These are phyloP conservation scores for Bufotes viridis DNA, from an alignment of 2,797 vertebrate species.

Conservation along the genomic window DNA sequence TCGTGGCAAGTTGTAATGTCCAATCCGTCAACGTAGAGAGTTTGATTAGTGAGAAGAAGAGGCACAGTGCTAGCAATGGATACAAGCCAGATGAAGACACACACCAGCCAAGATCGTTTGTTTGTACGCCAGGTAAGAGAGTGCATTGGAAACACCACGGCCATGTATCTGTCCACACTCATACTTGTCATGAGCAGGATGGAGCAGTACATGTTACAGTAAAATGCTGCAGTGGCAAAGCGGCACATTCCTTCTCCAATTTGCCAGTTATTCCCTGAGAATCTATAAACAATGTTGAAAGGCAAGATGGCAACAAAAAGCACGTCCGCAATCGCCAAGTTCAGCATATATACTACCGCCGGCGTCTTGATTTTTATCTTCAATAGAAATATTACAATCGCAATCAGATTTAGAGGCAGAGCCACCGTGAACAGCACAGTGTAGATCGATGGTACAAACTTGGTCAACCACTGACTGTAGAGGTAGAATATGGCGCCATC, in stretches of 20 bases:
- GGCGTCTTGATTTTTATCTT: conserved; percentile 87
- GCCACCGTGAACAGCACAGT: conserved; percentile 81
- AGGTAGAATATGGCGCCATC: conserved; percentile 78
- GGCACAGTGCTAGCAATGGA: conserved; percentile 83
- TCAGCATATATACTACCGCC: conserved; percentile 87
- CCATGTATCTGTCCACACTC: conserved; percentile 88
- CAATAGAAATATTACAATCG: conserved; percentile 84
- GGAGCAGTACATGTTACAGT: conserved; percentile 95
- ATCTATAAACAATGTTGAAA: conserved; percentile 87
- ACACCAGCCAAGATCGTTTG: conserved; percentile 69
- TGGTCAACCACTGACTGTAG: conserved; percentile 78
- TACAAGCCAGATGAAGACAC: conserved; percentile 80
- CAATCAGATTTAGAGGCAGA: conserved; percentile 84
- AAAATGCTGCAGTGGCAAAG: conserved; percentile 85
- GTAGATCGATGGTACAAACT: conserved; percentile 86
- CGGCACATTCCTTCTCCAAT: conserved; percentile 84
- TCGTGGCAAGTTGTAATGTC: conserved; percentile 87
- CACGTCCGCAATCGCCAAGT: conserved; percentile 86
- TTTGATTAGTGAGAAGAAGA: conserved; percentile 86
- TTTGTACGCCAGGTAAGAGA: conserved; percentile 87
- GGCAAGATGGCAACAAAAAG: conserved; percentile 85
- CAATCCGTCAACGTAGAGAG: conserved; percentile 69
- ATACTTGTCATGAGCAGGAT: conserved; percentile 86
- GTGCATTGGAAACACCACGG: conserved; percentile 84
- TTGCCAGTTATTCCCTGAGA: conserved; percentile 85